Evolutionary conservation across 2,888 invertebrate genomes (phyloP).

Genomic region (Eupithecia abbreviata): DNA sequence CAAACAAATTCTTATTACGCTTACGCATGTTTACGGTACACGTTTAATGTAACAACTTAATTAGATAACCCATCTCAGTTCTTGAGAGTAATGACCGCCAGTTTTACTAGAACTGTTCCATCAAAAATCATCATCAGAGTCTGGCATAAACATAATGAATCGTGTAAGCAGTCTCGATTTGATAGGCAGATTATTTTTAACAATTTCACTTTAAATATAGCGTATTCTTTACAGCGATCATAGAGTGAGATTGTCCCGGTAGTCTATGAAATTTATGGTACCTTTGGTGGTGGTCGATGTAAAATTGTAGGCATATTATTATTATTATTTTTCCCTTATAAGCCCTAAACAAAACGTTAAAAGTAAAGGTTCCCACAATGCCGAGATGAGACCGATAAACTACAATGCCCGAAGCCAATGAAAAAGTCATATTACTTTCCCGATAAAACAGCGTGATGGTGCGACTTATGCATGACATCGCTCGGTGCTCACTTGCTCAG

Average conservation of each 20-base stretch:
- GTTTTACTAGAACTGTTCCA: slow-evolving; percentile 31
- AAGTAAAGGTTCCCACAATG: not conserved
- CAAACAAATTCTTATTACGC: slow-evolving; percentile 36
- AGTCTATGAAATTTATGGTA: not conserved
- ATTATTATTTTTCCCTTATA: not conserved
- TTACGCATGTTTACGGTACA: slow-evolving; percentile 38
- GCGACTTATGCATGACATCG: slow-evolving; percentile 66
- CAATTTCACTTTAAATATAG: not conserved
- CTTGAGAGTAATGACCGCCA: slow-evolving; percentile 35
- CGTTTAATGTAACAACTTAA: slow-evolving; percentile 43
- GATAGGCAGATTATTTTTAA: not conserved
- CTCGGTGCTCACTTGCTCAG: slow-evolving; percentile 52
- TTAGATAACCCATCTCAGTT: slow-evolving; percentile 43
- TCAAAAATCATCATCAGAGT: not conserved
- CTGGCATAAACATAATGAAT: not conserved
- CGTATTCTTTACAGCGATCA: not conserved
- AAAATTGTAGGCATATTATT: not conserved
- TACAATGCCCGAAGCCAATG: slow-evolving; percentile 31
- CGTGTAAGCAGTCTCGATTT: not conserved
- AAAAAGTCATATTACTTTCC: slow-evolving; percentile 62
- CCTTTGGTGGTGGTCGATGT: not conserved
- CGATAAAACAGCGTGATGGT: slow-evolving; percentile 60
- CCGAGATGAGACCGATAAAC: not conserved
- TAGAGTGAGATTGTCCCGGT: not conserved
- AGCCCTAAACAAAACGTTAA: not conserved